Base-by-base conservation (phyloP, 1,140 invertebrate genomes). In the Chymomyza costata region DNA sequence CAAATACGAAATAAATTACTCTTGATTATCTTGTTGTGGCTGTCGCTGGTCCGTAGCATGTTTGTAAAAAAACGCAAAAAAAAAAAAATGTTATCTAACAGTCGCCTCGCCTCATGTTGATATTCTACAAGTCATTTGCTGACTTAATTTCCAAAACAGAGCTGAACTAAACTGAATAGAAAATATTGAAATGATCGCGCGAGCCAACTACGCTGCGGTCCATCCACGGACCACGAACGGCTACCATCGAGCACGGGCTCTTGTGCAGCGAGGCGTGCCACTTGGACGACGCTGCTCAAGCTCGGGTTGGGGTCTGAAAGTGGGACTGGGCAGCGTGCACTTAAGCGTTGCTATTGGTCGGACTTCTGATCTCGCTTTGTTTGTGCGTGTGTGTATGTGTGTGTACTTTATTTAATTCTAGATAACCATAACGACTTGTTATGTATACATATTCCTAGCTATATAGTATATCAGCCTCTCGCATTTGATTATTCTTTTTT, bases 1-100 rank as follows among this genome's bases (percentile, higher is more conserved):
- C 60, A 80, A 83, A 83, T 83, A 74, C 70, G 70, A 83, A 83
- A 83, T 83, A 83, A 83, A 83, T 83, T 83, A 83, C 64, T 82
- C 67, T 83, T 83, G 81, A 83, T 83, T 83, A 78, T 81, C 74
- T 81, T 78, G 73, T 78, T 78, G 71, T 65, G 59, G 56, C 64
- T 60, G 64, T 54, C 60, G 65, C 65, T 65, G 44, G 65, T 53
- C 58, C 48, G n/a, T n/a, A n/a, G n/a, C n/a, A 68, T 60, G 64
- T 64, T 55, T 47, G 30, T n/a, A n/a, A n/a, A 64, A 69, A 70
- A 55, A 43, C 34, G 21, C 17, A 47, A 48, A 50, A 41, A 57
- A 74, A 64, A 59, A 69, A 65, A 60, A 66, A 78, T 38, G 51
- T 61, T 56, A 78, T 59, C 64, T 63, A 71, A 55, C 19, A 43